Percentiles rank a stretch among this genome's conserved stretches.
phyloP scores from a whole-genome alignment of 2,113 vertebrate genomes.

The Oryzias woworae region DNA sequence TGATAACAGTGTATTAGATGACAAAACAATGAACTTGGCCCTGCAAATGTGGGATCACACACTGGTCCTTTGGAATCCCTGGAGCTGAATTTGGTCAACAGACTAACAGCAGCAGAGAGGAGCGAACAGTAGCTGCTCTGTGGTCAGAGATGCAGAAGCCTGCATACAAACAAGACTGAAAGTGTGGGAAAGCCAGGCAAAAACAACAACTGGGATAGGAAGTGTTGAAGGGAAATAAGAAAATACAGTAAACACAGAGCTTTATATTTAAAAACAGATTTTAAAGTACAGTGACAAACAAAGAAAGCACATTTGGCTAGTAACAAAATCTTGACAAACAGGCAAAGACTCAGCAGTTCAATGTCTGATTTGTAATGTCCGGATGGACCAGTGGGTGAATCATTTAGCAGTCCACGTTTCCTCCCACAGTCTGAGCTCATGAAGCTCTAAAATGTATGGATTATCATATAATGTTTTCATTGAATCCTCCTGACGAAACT shows the following conservation, averaged over 20 bases:
- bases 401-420: background rate
- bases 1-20: too few species aligned
- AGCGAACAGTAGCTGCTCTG: too few species aligned
- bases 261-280: background rate
- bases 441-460: too few species aligned
- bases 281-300: background rate
- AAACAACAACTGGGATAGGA: background rate
- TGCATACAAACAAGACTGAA: conserved; percentile 26
- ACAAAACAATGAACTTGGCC: too few species aligned
- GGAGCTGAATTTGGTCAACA: too few species aligned
- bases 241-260: background rate
- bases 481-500: too few species aligned
- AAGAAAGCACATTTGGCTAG: background rate
- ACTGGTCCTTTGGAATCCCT: too few species aligned
- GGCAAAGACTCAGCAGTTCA: conserved; percentile 13
- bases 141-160: background rate
- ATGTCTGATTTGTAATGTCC: conserved; percentile 34
- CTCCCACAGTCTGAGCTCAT: background rate
- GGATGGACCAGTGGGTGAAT: conserved; percentile 44
- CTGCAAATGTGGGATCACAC: too few species aligned
- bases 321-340: conserved; percentile 17
- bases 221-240: background rate
- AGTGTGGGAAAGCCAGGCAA: conserved; percentile 55
- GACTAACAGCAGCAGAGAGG: too few species aligned
- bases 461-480: too few species aligned